phyloP scores from a whole-genome alignment of 2,888 invertebrate genomes.

The Apamea sordens region DNA sequence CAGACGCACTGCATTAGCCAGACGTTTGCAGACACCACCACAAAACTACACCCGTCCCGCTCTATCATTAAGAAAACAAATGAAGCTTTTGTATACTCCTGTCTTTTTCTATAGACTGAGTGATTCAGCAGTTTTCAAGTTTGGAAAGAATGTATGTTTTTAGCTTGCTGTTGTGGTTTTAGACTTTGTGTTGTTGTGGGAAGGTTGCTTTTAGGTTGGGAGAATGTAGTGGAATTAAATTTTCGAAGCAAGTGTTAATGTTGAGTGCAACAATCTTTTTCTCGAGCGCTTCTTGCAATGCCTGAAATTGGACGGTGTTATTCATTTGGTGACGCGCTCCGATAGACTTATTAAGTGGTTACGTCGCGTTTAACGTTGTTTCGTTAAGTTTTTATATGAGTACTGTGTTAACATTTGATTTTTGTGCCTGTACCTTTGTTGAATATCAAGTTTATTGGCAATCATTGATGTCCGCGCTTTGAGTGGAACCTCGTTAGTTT shows the following conservation, averaged over 20 bases:
- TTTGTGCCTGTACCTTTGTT: slow-evolving; percentile 52
- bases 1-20: slow-evolving; percentile 86
- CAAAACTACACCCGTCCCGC: slow-evolving; percentile 75
- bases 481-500: slow-evolving; percentile 8
- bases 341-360: slow-evolving; percentile 79
- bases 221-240: slow-evolving; percentile 77
- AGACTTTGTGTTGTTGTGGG: background rate
- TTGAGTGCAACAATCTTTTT: slow-evolving; percentile 84
- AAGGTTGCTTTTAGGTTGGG: slow-evolving; percentile 62
- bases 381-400: slow-evolving; percentile 66
- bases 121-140: slow-evolving; percentile 83
- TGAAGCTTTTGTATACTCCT: slow-evolving; percentile 70
- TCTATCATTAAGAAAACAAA: slow-evolving; percentile 71
- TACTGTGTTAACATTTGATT: slow-evolving; percentile 56
- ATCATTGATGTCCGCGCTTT: slow-evolving; percentile 21
- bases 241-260: slow-evolving; percentile 84
- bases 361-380: slow-evolving; percentile 71
- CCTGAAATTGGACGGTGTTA: slow-evolving; percentile 80
- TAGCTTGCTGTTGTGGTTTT: slow-evolving; percentile 54
- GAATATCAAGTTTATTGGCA: slow-evolving; percentile 31
- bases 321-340: slow-evolving; percentile 75
- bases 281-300: slow-evolving; percentile 76
- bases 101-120: slow-evolving; percentile 80
- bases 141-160: slow-evolving; percentile 75
- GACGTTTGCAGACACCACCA: slow-evolving; percentile 72